Evolutionary conservation across 2,113 vertebrate species (phyloP).

Genomic region (Ranitomeya variabilis): DNA sequence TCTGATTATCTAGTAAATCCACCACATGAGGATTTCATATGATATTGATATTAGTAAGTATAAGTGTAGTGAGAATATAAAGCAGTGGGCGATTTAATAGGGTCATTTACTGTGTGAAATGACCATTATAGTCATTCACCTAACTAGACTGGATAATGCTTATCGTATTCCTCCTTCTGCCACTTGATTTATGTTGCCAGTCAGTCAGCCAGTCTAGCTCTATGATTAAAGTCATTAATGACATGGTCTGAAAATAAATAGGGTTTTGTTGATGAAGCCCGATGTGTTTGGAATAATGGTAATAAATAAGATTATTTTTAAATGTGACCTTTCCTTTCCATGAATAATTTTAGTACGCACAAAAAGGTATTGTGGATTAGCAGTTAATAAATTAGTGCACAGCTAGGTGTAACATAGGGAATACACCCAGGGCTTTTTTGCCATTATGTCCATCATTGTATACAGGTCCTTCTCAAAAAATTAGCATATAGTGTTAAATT

Average conservation of each 20-base stretch:
- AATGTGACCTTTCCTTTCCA: not conserved
- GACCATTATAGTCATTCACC: not conserved
- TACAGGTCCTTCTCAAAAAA: too few species aligned
- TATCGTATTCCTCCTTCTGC: not conserved
- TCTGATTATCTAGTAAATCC: not conserved
- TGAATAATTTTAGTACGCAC: not conserved
- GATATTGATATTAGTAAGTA: too few species aligned
- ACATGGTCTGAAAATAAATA: not conserved
- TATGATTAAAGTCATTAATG: not conserved
- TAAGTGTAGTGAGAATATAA: not conserved
- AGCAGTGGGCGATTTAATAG: not conserved
- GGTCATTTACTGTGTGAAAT: not conserved
- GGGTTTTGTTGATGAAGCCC: not conserved
- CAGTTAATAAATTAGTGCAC: not conserved
- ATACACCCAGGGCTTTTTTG: not conserved
- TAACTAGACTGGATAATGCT: not conserved
- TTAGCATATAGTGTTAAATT: too few species aligned
- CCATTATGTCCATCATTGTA: too few species aligned
- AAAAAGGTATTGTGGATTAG: not conserved
- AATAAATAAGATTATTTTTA: not conserved
- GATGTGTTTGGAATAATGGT: not conserved
- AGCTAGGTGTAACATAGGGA: not conserved
- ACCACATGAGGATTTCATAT: too few species aligned
- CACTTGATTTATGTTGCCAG: constrained; percentile 28
- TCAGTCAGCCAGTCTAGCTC: constrained; percentile 8